Evolutionary conservation across 2,888 invertebrate genomes (phyloP).

Genomic region (Tolmerus cingulatus): DNA sequence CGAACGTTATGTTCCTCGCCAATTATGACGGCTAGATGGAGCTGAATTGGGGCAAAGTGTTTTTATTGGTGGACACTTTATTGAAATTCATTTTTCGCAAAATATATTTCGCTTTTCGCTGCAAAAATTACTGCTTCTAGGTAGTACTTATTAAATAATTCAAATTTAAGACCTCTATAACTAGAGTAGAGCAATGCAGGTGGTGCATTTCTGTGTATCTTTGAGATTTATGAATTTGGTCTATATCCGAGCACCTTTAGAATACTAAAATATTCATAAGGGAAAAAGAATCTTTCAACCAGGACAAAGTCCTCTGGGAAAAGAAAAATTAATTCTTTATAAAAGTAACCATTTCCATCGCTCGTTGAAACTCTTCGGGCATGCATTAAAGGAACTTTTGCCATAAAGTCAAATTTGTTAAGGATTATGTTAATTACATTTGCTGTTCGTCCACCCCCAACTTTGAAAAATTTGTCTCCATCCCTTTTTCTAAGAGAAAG

Average conservation of each 20-base stretch:
- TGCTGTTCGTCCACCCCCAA: not conserved
- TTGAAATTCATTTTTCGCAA: not conserved
- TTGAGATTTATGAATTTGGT: not conserved
- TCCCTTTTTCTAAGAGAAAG: not conserved
- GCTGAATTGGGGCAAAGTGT: not conserved
- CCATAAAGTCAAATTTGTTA: not conserved
- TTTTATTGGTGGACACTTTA: not conserved
- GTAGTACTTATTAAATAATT: not conserved
- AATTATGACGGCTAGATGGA: not conserved
- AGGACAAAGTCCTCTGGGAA: not conserved
- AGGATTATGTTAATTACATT: constrained; percentile 6
- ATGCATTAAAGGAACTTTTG: not conserved
- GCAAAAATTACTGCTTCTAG: not conserved
- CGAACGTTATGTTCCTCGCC: not conserved
- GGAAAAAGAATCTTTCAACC: not conserved
- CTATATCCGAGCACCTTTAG: not conserved
- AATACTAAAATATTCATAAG: not conserved
- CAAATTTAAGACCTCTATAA: not conserved
- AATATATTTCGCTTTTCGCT: not conserved
- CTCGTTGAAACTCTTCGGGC: not conserved
- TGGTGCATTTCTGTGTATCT: not conserved
- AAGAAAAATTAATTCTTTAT: not conserved
- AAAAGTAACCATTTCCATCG: not conserved
- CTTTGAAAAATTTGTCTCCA: not conserved
- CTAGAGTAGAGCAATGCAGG: not conserved